phyloP scores from a whole-genome alignment of 2,113 vertebrate species.

The Entelurus aequoreus region DNA sequence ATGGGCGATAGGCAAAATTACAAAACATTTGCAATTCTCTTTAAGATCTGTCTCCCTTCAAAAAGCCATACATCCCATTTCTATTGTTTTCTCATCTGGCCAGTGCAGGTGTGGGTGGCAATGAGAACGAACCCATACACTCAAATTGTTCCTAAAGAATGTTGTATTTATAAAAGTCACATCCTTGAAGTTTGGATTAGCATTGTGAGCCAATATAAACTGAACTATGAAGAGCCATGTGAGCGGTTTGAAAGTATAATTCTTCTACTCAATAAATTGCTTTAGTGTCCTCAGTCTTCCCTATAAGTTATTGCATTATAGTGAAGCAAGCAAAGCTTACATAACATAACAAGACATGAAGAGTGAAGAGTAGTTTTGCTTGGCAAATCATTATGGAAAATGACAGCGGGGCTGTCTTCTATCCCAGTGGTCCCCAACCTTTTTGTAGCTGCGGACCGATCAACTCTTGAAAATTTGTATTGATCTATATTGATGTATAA shows the following conservation, averaged over 20 bases:
- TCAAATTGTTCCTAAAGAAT: not conserved
- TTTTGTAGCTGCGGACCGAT: no score
- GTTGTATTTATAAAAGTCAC: not conserved
- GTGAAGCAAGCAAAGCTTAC: slow-evolving; percentile 7
- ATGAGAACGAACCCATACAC: not conserved
- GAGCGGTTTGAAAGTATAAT: slow-evolving; percentile 36
- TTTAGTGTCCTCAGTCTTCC: slow-evolving; percentile 11
- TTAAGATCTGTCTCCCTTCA: no score
- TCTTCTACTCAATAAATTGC: slow-evolving; percentile 26
- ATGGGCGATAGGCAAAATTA: no score
- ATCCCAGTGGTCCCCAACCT: not conserved
- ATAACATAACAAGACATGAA: slow-evolving; percentile 15
- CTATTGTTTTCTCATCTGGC: slow-evolving; percentile 15
- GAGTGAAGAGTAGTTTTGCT: slow-evolving; percentile 13
- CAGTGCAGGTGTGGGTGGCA: slow-evolving; percentile 12
- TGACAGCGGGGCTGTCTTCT: slow-evolving; percentile 25
- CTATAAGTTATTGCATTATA: not conserved
- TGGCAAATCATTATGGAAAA: slow-evolving; percentile 28
- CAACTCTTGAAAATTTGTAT: no score
- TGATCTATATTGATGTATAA: no score
- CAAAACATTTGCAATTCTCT: no score
- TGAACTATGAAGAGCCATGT: slow-evolving; percentile 24
- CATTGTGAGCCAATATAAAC: slow-evolving; percentile 10
- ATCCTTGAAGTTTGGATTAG: not conserved
- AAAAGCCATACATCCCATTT: not conserved